Evolutionary conservation across 2,888 invertebrate species (phyloP), one percentile per base, ranked within the genome.

Genomic region (Incurvaria masculella): DNA sequence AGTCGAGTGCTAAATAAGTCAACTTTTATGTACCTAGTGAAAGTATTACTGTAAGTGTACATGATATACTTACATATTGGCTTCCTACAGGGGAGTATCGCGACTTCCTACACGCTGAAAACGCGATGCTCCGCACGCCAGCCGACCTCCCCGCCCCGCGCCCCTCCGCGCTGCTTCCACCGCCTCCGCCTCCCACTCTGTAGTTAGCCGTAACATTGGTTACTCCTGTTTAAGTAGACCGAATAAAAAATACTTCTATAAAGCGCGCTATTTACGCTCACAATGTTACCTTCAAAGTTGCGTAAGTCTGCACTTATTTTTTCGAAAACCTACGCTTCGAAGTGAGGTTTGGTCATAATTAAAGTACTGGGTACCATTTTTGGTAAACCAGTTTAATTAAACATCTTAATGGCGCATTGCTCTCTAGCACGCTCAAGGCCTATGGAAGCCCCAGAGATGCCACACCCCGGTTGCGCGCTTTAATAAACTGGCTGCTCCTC

Each of bases 91-190:
- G 55, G 55, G 58, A 57, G 66, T 73, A 65, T 72, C 75, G 76
- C 75, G 76, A 72, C 72, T 69, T 60, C 60, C 53, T 57, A 59
- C 61, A 56, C 62, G 64, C 62, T 64, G 64, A 64, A 68, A 69
- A 68, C 70, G 66, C 64, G 64, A 63, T 59, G 63, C 65, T 55
- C 59, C 68, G 66, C 73, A 75, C 76, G 76, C 76, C 67, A 75
- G 61, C 60, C 62, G 52, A 61, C 65, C 57, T 46, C 44, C 43
- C 44, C 43, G 47, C 67, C 72, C 73, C 72, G 63, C 66, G 57
- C 61, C 66, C 63, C 63, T 63, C 66, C 61, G 63, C 68, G 69
- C 64, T 66, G 66, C 57, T 61, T 59, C 55, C 61, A 60, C 58
- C 61, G 59, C 17, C 8, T 44, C 49, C 53, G 51, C 47, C 64